Base-by-base conservation (phyloP, 2,113 vertebrate genomes). In the Pontoporia blainvillei region DNA sequence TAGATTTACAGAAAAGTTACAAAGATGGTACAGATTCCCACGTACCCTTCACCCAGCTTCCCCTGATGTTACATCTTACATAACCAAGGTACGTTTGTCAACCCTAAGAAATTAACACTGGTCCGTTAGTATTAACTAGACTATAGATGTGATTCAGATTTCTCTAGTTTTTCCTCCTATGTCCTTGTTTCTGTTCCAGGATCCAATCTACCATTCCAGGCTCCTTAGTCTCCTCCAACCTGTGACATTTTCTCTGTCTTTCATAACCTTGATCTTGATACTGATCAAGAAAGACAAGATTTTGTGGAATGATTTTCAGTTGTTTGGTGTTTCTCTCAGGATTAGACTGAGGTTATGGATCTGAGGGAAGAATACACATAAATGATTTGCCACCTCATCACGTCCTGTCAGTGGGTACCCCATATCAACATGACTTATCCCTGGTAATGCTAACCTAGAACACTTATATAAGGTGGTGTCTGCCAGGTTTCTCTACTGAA, bases 211-310 rank as follows among this genome's bases (percentile, higher is more conserved):
- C n/a, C 6, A 39, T 9, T 11, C 76, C 76, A 57, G 21, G 21
- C 25, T 64, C 52, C 54, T 88, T 11, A 27, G 10, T 57, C 14
- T 78, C 20, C 34, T 67, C 36, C 44, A 27, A 29, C 25, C 49
- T 94, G 57, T 96, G 59, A 93, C 10, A 27, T 23, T 46, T 93
- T 62, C 54, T 39, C 78, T 57, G 23, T 54, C n/a, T 92, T 86
- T 90, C 20, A 9, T 73, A 67, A 79, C 29, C 41, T 91, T 87
- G 82, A 88, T n/a, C 71, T 85, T 79, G 21, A 61, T 23, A 62
- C 2, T 17, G 17, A 18, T 18, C 17, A n/a, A 31, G 36, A 21
- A 52, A 52, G 52, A 52, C 17, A 18, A 52, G 52, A 57, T 71
- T 79, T n/a, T 67, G 29, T 18, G 8, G 21, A 71, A 64, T 64